These are phyloP conservation scores for Seira musarum DNA, from an alignment of 2,888 invertebrate species.

Conservation along the genomic window DNA sequence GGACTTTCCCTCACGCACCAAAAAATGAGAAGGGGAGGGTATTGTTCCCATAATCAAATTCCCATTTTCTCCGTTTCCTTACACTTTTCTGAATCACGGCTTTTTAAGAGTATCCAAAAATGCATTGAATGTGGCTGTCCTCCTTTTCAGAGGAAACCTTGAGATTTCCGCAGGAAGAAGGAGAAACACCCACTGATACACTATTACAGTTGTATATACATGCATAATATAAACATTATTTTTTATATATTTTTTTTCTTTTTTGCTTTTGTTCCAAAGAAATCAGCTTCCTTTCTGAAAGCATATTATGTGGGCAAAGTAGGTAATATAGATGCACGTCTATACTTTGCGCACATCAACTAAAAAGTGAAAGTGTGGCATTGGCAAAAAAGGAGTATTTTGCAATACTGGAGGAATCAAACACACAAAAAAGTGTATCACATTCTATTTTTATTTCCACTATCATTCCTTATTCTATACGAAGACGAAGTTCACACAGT, in stretches of 20 bases:
- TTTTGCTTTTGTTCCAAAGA: background rate
- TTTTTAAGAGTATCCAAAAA: constrained; percentile 1
- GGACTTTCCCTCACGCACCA: constrained; percentile 10
- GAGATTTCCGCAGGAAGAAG: constrained; percentile 14
- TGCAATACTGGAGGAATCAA: background rate
- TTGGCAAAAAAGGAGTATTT: background rate
- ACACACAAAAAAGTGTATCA: too few species aligned
- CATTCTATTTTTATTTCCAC: too few species aligned
- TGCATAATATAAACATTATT: too few species aligned
- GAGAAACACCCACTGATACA: background rate
- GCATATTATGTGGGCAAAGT: background rate
- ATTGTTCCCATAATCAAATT: constrained; percentile 5
- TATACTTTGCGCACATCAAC: background rate
- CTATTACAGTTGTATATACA: background rate
- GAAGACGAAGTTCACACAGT: background rate
- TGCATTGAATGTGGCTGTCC: background rate
- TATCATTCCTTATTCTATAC: too few species aligned
- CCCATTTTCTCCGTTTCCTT: background rate
- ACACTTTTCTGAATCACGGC: background rate
- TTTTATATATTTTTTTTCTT: too few species aligned
- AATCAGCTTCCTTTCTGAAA: background rate
- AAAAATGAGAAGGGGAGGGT: constrained; percentile 4
- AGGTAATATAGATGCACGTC: too few species aligned
- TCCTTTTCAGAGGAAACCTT: constrained; percentile 12
- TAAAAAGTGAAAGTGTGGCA: constrained; percentile 2